phyloP scores from a whole-genome alignment of 2,888 invertebrate genomes.

The Subacronicta megacephala region DNA sequence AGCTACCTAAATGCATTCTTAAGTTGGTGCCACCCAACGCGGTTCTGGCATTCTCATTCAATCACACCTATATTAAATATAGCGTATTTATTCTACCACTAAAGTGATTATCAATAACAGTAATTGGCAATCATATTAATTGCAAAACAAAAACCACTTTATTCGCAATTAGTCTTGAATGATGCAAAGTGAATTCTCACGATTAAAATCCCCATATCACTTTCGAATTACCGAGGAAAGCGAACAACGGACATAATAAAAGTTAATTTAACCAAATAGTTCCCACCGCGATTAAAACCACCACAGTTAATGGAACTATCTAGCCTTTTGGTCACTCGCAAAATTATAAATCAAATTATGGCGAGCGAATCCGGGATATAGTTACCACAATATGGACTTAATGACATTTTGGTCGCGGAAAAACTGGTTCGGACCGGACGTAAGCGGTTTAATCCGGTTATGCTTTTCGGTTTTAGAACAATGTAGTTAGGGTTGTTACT shows the following conservation, averaged over 20 bases:
- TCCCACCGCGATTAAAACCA: slow-evolving; percentile 43
- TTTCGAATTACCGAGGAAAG: slow-evolving; percentile 41
- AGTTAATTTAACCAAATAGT: slow-evolving; percentile 43
- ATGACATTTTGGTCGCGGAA: slow-evolving; percentile 41
- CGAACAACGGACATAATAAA: slow-evolving; percentile 45
- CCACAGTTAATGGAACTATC: slow-evolving; percentile 41
- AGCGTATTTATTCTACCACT: not conserved
- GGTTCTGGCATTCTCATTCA: no score
- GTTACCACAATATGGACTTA: slow-evolving; percentile 31
- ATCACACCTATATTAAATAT: no score
- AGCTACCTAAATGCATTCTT: no score
- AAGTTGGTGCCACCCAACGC: no score
- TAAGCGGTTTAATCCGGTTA: slow-evolving; percentile 46
- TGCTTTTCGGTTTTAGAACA: slow-evolving; percentile 42
- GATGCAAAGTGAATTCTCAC: slow-evolving; percentile 8
- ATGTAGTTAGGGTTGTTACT: slow-evolving; percentile 28
- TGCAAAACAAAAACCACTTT: slow-evolving; percentile 7
- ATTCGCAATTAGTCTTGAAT: slow-evolving; percentile 4
- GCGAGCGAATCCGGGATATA: slow-evolving; percentile 19
- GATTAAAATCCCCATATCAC: slow-evolving; percentile 39
- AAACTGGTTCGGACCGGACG: slow-evolving; percentile 28
- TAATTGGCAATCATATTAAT: slow-evolving; percentile 5
- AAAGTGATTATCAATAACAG: not conserved
- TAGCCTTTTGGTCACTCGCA: slow-evolving; percentile 25
- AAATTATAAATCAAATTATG: slow-evolving; percentile 55